Conservation (phyloP, 64 coral and sea anemone species). For the Actinia tenebrosa region DNA sequence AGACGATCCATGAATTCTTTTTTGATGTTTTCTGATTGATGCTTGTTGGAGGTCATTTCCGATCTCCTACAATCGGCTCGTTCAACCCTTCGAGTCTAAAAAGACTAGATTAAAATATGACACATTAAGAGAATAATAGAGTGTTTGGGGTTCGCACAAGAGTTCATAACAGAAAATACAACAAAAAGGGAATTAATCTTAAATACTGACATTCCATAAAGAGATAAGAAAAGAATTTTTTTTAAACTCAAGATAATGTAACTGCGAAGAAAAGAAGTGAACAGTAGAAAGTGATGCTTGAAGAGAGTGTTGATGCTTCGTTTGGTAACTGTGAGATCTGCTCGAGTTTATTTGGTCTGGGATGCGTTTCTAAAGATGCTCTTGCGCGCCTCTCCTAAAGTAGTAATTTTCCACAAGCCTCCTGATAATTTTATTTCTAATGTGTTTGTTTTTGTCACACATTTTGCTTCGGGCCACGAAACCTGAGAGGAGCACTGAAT, state of each 20-base stretch:
- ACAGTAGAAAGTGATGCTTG: not conserved
- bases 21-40: constrained; percentile 7
- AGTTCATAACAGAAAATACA: not conserved
- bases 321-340: not conserved
- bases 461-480: not conserved
- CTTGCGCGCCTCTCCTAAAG: not conserved
- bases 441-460: not conserved
- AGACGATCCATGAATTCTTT: not conserved
- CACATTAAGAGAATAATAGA: constrained; percentile 7
- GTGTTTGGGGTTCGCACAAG: not conserved
- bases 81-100: not conserved
- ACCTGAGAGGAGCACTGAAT: not conserved
- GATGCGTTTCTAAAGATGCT: not conserved
- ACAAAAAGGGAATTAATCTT: constrained; percentile 16
- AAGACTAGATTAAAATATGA: not conserved
- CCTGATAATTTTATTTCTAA: not conserved
- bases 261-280: not conserved
- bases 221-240: not conserved
- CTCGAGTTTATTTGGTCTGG: not conserved
- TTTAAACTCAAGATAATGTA: not conserved
- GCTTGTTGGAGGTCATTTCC: constrained; percentile 3
- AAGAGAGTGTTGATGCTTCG: not conserved
- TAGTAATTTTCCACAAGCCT: not conserved
- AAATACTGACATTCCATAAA: not conserved
- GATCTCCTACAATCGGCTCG: not conserved